Percentiles rank a stretch among this genome's conserved stretches.
Conservation (phyloP, 2,888 invertebrate genomes). For the Plagodis pulveraria region DNA sequence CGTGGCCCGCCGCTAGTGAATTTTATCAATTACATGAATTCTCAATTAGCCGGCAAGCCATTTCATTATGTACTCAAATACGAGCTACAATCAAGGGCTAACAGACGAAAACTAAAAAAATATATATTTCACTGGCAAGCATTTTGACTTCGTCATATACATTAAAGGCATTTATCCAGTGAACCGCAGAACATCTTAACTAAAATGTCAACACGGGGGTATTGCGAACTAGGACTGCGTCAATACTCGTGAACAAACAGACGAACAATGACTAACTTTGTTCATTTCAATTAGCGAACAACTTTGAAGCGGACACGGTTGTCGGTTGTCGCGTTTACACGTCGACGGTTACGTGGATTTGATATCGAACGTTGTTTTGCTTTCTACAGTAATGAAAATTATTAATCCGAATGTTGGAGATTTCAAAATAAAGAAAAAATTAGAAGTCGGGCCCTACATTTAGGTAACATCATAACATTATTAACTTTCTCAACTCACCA, state of each 20-base stretch:
- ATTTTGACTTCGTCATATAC: background rate
- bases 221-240: constrained; percentile 27
- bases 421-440: no score
- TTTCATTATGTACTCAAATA: no score
- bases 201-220: constrained; percentile 20
- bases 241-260: constrained; percentile 45
- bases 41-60: no score
- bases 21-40: no score
- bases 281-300: constrained; percentile 54
- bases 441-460: no score
- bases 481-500: no score
- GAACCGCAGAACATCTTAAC: constrained; percentile 14
- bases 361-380: background rate
- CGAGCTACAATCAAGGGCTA: no score
- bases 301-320: constrained; percentile 20
- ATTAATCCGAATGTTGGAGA: no score
- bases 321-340: constrained; percentile 12
- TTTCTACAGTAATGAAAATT: no score
- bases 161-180: constrained; percentile 2
- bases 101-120: no score
- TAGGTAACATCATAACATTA: no score
- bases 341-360: constrained; percentile 3
- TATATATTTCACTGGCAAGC: background rate
- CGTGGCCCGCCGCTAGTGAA: no score
- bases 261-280: constrained; percentile 53